These are phyloP conservation scores for Aurelia aurita DNA, from an alignment of 30 jellyfish, hydroid and myxozoan genomes.

Conservation along the genomic window DNA sequence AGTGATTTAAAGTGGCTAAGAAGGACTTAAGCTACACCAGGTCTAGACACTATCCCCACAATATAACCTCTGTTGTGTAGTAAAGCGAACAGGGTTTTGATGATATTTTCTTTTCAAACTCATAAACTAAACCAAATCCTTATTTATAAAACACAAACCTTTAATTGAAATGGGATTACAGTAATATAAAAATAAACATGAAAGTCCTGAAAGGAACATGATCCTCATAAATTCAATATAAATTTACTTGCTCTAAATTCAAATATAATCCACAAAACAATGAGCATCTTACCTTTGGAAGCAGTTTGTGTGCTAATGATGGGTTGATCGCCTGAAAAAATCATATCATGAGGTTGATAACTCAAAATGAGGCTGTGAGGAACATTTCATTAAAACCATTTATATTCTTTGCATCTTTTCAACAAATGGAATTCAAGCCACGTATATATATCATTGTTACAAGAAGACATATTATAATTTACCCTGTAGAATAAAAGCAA, in stretches of 20 bases:
- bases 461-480: no score
- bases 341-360: background rate
- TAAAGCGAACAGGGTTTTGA: background rate
- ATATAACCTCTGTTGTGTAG: no score
- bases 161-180: background rate
- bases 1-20: background rate
- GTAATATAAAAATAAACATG: no score
- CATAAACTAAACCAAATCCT: background rate
- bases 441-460: no score
- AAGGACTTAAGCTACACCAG: no score
- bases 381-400: background rate
- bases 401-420: background rate
- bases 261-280: no score
- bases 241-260: no score
- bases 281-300: slow-evolving; percentile 40
- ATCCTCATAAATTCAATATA: no score
- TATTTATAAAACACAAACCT: background rate
- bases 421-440: background rate
- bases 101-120: background rate
- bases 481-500: no score
- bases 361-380: no score
- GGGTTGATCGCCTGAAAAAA: slow-evolving; percentile 55
- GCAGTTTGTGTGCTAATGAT: slow-evolving; percentile 49
- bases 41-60: background rate
- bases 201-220: no score